Base-by-base conservation (phyloP, 2,113 vertebrate genomes). In the Amphilophus citrinellus region DNA sequence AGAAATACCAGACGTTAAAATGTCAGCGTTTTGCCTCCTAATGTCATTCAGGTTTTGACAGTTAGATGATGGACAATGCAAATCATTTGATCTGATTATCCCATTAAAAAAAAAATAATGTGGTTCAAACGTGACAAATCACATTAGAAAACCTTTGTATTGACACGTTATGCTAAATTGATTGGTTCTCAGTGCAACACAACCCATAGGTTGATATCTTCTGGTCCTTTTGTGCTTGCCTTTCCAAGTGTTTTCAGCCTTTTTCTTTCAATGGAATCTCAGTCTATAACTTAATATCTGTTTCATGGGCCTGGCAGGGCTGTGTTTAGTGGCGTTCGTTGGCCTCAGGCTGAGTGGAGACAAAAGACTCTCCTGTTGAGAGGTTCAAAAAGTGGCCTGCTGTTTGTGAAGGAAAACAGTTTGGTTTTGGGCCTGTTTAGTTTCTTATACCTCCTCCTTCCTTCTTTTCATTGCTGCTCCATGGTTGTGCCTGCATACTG, bases 341-440 rank as follows among this genome's bases (percentile, higher is more conserved):
- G 24, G 56, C 79, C 80, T 3, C 1, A 20, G 73, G 66, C 83
- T 91, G 53, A 59, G 20, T 22, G 14, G 53, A 86, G 80, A 93
- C 79, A 88, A 92, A 87, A 84, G 80, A 60, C 75, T 79, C 84
- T 80, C 68, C 84, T 82, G 79, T 86, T 57, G 42, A 68, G 44
- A 87, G 88, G 82, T 86, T 89, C n/a, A 32, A 56, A 53, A 73
- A 65, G 47, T 47, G 57, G 78, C 50, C 80, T 56, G 27, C 44
- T 61, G 59, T 61, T 53, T n/a, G 37, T 66, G 8, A 27, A 53
- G 77, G 63, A 71, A 58, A 85, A 61, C 15, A 17, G 10, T 63
- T 60, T 27, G 30, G 15, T 78, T 44, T 53, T 44, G 18, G 9
- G 47, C 42, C 10, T 37, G 24, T 78, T 57, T 58, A 2, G 44